Base-by-base conservation (phyloP, 1,140 invertebrate species). In the Tetramorium simillimum region DNA sequence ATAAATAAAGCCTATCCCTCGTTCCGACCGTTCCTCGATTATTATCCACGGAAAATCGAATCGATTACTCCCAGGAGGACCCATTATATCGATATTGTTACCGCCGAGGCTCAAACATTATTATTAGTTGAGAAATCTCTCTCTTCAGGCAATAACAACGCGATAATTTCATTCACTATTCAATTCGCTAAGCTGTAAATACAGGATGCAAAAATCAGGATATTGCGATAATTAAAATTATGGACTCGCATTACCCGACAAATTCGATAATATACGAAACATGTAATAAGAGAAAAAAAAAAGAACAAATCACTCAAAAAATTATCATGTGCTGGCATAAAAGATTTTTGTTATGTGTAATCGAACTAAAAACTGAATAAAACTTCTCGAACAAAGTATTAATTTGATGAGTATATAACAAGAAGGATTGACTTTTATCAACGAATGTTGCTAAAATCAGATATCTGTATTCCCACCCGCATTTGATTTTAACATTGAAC, bases 31-130 rank as follows among this genome's bases (percentile, higher is more conserved):
- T 4, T 62, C n/a, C 51, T 24, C 86, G 62, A 77, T 87, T 77
- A 87, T 85, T 77, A 85, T 60, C 81, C 21, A 46, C 33, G 73
- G 81, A 77, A 85, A 87, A 87, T 87, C 72, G 16, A 85, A 84
- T 76, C 33, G 60, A 85, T 87, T 85, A 85, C 33, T 76, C 86
- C 70, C 86, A 69, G 24, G 43, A 65, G 53, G 21, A 43, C 12
- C 62, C 56, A 77, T 87, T 76, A 69, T 85, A 53, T 85, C 81
- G 72, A 85, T 75, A 85, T 76, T 75, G 62, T 69, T 87, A 77
- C 43, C 62, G 51, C 10, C 24, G n/a, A 58, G 56, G 70, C 69
- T 67, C 49, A 56, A 73, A 84, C 69, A 75, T 87, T 62, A 49
- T 85, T 77, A 85, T 73, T 84, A 84, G 51, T 49, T 49, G 69